A percentile compares a stretch with the other conserved stretches of the same genome.
Evolutionary conservation across 2,888 invertebrate genomes (phyloP).

Genomic region (Tinea trinotella): DNA sequence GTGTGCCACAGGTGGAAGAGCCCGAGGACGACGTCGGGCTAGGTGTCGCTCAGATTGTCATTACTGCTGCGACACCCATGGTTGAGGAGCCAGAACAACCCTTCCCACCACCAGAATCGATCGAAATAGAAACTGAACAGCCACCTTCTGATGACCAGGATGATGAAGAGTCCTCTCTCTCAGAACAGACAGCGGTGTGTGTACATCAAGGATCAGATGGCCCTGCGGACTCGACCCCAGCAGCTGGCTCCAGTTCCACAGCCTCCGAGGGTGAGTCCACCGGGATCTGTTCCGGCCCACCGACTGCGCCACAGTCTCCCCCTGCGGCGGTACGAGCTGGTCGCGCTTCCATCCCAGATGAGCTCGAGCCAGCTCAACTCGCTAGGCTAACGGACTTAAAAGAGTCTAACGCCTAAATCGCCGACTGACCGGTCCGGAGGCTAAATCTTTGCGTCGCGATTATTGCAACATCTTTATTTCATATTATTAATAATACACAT

Average conservation of each 20-base stretch:
- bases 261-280: conserved; percentile 77
- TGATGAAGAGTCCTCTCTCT: conserved; percentile 61
- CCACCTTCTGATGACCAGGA: conserved; percentile 40
- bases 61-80: conserved; percentile 95
- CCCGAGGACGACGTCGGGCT: conserved; percentile 75
- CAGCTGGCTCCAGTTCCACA: conserved; percentile 75
- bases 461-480: background rate
- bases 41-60: conserved; percentile 91
- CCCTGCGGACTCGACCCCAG: conserved; percentile 71
- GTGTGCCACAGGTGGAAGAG: conserved; percentile 40
- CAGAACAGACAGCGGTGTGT: conserved; percentile 63
- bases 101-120: conserved; percentile 76
- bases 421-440: background rate
- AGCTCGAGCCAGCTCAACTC: conserved; percentile 89
- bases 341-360: conserved; percentile 88
- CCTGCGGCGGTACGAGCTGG: conserved; percentile 84
- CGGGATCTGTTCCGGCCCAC: conserved; percentile 74
- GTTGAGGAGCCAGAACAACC: conserved; percentile 87
- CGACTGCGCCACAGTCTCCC: conserved; percentile 65
- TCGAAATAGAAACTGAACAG: conserved; percentile 28
- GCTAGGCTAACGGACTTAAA: conserved; percentile 90
- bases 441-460: conserved; percentile 3
- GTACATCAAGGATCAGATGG: conserved; percentile 64
- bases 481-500: background rate
- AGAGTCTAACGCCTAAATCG: conserved; percentile 87